phyloP scores from a whole-genome alignment of 1,140 invertebrate species.

The Diachasmimorpha longicaudata region DNA sequence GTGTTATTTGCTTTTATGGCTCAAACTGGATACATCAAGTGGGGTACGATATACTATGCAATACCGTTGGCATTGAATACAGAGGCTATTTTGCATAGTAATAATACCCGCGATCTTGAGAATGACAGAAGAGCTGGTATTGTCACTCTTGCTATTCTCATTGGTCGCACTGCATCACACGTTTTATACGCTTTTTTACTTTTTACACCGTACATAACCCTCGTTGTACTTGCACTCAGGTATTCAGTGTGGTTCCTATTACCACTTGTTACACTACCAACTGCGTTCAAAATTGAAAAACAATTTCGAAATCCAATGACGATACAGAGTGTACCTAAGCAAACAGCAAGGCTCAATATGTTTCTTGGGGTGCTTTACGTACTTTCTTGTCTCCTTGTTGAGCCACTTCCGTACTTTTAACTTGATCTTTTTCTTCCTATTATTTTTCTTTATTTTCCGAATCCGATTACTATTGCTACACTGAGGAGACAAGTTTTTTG shows the following conservation, averaged over 20 bases:
- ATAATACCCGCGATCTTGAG: constrained; percentile 91
- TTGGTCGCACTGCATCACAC: constrained; percentile 89
- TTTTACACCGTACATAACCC: constrained; percentile 90
- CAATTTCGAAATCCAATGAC: constrained; percentile 80
- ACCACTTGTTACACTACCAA: constrained; percentile 84
- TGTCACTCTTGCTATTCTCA: constrained; percentile 91
- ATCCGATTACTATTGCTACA: background rate
- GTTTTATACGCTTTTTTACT: constrained; percentile 88
- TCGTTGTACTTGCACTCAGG: constrained; percentile 82
- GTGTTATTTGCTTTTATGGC: constrained; percentile 94
- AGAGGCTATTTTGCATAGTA: constrained; percentile 93
- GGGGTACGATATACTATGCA: constrained; percentile 90
- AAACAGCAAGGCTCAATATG: constrained; percentile 89
- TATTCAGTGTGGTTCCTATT: constrained; percentile 88
- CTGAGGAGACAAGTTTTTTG: no score
- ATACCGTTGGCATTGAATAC: constrained; percentile 93
- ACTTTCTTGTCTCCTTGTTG: constrained; percentile 69
- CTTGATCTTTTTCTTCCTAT: constrained; percentile 16
- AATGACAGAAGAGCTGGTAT: constrained; percentile 85
- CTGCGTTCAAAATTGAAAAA: constrained; percentile 90
- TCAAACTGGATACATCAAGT: constrained; percentile 85
- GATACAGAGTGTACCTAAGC: constrained; percentile 81
- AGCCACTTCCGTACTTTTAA: constrained; percentile 55
- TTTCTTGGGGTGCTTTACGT: constrained; percentile 91
- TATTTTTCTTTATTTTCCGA: background rate